A percentile compares a stretch with the other conserved stretches of the same genome.
Evolutionary conservation across 2,113 vertebrate genomes (phyloP).

Genomic region (Mugil cephalus): DNA sequence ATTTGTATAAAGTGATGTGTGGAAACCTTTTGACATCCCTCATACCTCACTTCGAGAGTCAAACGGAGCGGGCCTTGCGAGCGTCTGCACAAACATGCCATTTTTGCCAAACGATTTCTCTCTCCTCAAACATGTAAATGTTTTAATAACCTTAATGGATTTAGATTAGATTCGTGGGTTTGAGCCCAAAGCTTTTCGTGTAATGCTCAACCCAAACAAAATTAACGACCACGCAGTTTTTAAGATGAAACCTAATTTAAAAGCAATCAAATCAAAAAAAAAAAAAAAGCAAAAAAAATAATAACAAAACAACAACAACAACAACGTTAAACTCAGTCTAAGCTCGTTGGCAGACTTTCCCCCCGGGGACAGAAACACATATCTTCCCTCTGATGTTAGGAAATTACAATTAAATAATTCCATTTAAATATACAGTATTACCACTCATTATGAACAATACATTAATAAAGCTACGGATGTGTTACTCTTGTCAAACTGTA

Average conservation of each 20-base stretch:
- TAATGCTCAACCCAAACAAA: constrained; percentile 64
- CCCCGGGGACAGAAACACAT: constrained; percentile 41
- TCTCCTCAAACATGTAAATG: constrained; percentile 42
- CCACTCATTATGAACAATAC: constrained; percentile 6
- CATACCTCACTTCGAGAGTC: neutral
- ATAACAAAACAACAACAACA: neutral
- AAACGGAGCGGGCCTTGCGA: constrained; percentile 13
- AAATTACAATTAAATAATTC: constrained; percentile 27
- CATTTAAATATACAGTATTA: constrained; percentile 9
- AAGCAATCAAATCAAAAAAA: constrained; percentile 76
- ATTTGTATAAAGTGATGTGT: neutral
- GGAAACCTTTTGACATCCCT: neutral
- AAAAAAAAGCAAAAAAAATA: no score
- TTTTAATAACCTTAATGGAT: constrained; percentile 76
- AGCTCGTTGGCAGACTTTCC: constrained; percentile 49
- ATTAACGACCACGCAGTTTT: constrained; percentile 54
- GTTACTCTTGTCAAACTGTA: constrained; percentile 13
- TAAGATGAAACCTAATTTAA: constrained; percentile 76
- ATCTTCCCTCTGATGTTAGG: constrained; percentile 13
- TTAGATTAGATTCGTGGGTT: constrained; percentile 56
- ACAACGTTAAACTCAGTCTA: constrained; percentile 65
- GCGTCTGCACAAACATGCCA: constrained; percentile 15
- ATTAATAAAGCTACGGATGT: constrained; percentile 28
- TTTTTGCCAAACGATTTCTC: constrained; percentile 28
- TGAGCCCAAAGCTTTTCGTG: constrained; percentile 60